Evolutionary conservation across 2,113 vertebrate species (phyloP), one percentile per base, ranked within the genome.

Genomic region (Eublepharis macularius): DNA sequence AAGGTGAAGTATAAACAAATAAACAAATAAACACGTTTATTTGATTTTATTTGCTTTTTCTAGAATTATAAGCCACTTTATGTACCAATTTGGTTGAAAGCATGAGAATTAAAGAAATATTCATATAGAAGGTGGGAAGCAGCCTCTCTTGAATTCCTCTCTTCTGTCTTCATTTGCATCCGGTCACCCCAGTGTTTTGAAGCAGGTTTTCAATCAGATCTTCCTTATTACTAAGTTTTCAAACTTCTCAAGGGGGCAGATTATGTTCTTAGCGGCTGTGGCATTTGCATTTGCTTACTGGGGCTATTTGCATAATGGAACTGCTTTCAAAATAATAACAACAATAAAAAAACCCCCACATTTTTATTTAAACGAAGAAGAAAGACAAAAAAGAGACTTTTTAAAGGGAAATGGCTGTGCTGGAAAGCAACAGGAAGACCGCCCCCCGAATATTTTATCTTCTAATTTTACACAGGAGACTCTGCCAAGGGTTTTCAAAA

Each of bases 201-300:
- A 91, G 63, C 8, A 89, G 84, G 87, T 88, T 84, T 90, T 68
- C 49, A 91, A 74, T 80, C 54, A 90, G 70, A 34, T 0, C 34
- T 91, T 91, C 87, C 32, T 1, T 54, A 90, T 32, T 89, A 85
- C 91, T 86, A 29, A 78, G 79, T 80, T 86, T 88, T 68, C 36
- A 81, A 83, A 88, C 68, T 69, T 87, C 85, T 90, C 89, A 51
- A 86, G 69, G 34, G 14, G 14, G 3, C 39, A 91, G 91, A 91
- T 89, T 90, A 77, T 86, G 88, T 88, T 89, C 89, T 21, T 87
- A 63, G 1, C 19, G 41, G 45, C 17, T 68, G 19, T 88, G 89
- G 80, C 70, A 87, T 88, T 92, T 94, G 6, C 68, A 87, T 92
- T 92, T 92, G 80, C 73, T 69, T 92, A 87, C 63, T 83, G 34